Evolutionary conservation across 2,888 invertebrate genomes (phyloP).

Genomic region (Xanthia togata): DNA sequence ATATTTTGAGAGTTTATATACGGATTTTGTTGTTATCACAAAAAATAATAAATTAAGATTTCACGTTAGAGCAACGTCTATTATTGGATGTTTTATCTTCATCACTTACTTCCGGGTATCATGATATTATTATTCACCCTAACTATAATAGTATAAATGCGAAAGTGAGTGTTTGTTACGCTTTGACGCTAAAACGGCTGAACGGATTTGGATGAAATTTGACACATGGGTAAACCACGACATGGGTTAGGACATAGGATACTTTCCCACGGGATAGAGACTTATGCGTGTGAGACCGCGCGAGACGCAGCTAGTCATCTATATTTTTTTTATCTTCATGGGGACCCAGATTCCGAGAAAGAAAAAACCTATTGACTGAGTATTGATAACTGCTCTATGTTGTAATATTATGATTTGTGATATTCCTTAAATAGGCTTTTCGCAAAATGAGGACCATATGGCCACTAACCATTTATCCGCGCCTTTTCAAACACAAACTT

Average conservation of each 20-base stretch:
- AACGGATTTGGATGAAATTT: too few species aligned
- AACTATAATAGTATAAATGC: too few species aligned
- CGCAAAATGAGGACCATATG: neutral
- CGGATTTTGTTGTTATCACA: constrained; percentile 15
- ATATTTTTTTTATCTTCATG: too few species aligned
- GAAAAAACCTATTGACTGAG: neutral
- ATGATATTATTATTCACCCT: neutral
- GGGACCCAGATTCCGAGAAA: neutral
- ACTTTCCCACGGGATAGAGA: too few species aligned
- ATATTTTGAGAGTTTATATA: constrained; percentile 49
- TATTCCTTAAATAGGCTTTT: neutral
- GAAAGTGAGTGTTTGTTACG: too few species aligned
- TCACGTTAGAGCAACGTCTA: neutral
- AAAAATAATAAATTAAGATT: constrained; percentile 2
- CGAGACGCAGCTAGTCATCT: too few species aligned
- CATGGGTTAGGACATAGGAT: too few species aligned
- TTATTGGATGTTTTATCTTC: neutral
- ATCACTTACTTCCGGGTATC: neutral
- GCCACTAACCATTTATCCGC: neutral
- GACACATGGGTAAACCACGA: too few species aligned
- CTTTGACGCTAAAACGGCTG: too few species aligned
- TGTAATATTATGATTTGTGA: neutral
- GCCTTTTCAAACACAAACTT: neutral
- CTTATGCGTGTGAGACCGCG: too few species aligned
- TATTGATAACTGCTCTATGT: neutral